Percentiles rank a stretch among this genome's conserved stretches.
These are phyloP conservation scores for Bombus ignitus DNA, from an alignment of 1,140 invertebrate genomes.

Conservation along the genomic window DNA sequence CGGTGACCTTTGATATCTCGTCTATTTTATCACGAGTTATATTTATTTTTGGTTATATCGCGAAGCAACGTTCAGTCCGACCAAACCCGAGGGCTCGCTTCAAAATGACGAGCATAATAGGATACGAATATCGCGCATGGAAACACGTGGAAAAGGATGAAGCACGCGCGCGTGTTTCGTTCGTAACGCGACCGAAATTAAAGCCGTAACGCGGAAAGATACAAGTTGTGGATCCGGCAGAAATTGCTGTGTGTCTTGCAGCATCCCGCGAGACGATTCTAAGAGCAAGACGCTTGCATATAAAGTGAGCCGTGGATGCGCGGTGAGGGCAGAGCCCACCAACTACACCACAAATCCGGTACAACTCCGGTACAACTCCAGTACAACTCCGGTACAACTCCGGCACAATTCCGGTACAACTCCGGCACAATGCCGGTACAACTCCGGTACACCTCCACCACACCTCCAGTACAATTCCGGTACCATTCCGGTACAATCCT, in stretches of 20 bases:
- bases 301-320: constrained; percentile 62
- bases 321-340: constrained; percentile 17
- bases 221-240: constrained; percentile 63
- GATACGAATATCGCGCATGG: background rate
- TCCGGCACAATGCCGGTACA: too few species aligned
- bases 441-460: too few species aligned
- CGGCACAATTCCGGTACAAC: too few species aligned
- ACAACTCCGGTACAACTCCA: too few species aligned
- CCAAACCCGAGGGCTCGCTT: background rate
- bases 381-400: too few species aligned
- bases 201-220: constrained; percentile 53
- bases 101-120: too few species aligned
- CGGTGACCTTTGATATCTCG: background rate
- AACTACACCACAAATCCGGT: too few species aligned
- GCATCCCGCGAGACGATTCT: constrained; percentile 56
- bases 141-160: too few species aligned
- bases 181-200: constrained; percentile 59
- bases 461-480: too few species aligned
- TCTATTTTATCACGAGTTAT: background rate
- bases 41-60: background rate
- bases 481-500: too few species aligned
- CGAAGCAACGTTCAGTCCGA: background rate
- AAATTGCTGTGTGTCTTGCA: constrained; percentile 64
- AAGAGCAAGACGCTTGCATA: constrained; percentile 62
- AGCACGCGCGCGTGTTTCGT: too few species aligned